These are phyloP conservation scores for Taurulus bubalis DNA, from an alignment of 2,113 vertebrate genomes.

Conservation along the genomic window DNA sequence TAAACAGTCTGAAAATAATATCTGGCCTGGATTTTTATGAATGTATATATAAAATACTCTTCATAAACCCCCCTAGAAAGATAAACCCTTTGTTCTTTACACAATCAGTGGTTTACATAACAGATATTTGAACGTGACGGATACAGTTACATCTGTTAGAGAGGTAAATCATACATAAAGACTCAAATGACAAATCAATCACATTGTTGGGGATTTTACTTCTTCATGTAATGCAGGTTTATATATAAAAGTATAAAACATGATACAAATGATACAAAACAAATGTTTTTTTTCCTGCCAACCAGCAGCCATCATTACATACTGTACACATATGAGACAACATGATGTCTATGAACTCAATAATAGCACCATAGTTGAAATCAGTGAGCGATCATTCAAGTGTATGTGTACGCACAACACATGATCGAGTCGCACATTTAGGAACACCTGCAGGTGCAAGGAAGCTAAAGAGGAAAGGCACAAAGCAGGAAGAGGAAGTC, in stretches of 20 bases:
- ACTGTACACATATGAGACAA: constrained; percentile 60
- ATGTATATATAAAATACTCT: not conserved
- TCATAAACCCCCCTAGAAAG: not conserved
- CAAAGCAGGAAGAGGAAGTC: constrained; percentile 64
- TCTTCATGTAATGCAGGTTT: constrained; percentile 50
- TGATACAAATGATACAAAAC: constrained; percentile 50
- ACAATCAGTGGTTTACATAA: not conserved
- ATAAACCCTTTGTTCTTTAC: constrained; percentile 8
- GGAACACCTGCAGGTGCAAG: constrained; percentile 66
- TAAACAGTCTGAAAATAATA: not conserved
- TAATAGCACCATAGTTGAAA: constrained; percentile 77
- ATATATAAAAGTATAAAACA: constrained; percentile 67
- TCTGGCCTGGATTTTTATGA: not conserved
- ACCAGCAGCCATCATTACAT: constrained; percentile 73
- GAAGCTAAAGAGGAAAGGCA: constrained; percentile 65
- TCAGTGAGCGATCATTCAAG: constrained; percentile 65
- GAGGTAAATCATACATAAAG: not conserved
- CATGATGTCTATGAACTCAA: constrained; percentile 57
- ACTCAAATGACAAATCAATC: constrained; percentile 58
- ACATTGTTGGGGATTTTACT: constrained; percentile 76
- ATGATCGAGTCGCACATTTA: constrained; percentile 27
- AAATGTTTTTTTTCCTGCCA: constrained; percentile 66
- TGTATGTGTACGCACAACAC: constrained; percentile 15
- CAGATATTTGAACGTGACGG: not conserved
- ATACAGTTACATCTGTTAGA: not conserved